Base-by-base conservation (phyloP, 2,113 vertebrate genomes). In the Haemorhous mexicanus region DNA sequence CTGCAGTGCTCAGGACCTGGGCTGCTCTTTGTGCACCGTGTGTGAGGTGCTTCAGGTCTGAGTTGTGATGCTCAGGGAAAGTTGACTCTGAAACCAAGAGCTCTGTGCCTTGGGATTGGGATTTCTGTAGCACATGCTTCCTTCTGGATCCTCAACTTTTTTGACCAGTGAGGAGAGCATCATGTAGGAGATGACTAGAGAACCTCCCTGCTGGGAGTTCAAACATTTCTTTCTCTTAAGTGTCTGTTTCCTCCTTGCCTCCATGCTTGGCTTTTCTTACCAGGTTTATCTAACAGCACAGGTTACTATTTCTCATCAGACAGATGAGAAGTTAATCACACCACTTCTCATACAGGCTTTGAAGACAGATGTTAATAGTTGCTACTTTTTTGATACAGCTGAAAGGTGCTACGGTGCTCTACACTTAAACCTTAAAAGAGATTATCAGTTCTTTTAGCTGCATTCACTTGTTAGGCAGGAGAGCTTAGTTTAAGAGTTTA, bases 1-100 rank as follows among this genome's bases (percentile, higher is more conserved):
- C 46, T 75, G 75, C n/a, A 7, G 53, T 0, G 0, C 11, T 27
- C 3, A 6, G 27, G 49, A 49, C 24, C 50, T 37, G 46, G 16
- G 46, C 61, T 87, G 66, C 32, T 64, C 43, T 68, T n/a, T 30
- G 24, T 82, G 52, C 47, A 6, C 27, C 0, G 0, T 7, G 28
- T 15, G 37, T 39, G 41, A 50, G 37, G 15, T 67, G 50, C 11
- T 32, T 74, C 10, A 7, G 43, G 10, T 39, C 61, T 30, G 9
- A 18, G 26, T 6, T 73, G 44, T 2, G 13, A 21, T 58, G 46
- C n/a, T 74, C 3, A 8, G 30, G 23, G 43, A 52, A 83, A 35
- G 14, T 1, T 75, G 63, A 9, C 35, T 69, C n/a, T 0, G 9
- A 77, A 69, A 50, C 22, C 0, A 6, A 67, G 56, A 35, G 30